These are phyloP conservation scores for Characodon lateralis DNA, from an alignment of 2,797 vertebrate genomes.

Conservation along the genomic window DNA sequence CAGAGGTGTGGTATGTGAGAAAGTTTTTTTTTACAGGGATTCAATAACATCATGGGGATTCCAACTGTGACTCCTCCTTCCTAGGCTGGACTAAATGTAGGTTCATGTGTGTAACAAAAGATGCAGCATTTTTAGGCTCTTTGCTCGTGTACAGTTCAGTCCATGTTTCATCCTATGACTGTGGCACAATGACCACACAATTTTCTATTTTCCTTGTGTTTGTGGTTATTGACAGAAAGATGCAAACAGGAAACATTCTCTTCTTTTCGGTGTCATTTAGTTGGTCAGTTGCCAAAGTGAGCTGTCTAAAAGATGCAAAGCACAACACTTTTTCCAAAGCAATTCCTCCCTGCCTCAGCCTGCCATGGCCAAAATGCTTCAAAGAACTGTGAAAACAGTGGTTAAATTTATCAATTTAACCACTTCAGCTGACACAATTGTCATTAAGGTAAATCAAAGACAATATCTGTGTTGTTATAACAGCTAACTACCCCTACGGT, in stretches of 20 bases:
- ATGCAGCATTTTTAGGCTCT: too few relatives aligned
- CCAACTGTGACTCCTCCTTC: too few relatives aligned
- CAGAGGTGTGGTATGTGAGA: too few relatives aligned
- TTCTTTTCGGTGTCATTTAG: constrained; percentile 31
- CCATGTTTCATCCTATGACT: too few relatives aligned
- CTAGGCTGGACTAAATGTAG: too few relatives aligned
- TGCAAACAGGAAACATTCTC: constrained; percentile 21
- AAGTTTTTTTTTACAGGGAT: too few relatives aligned
- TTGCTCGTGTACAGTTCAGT: too few relatives aligned
- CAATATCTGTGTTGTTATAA: not conserved
- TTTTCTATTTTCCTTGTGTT: constrained; percentile 18
- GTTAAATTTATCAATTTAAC: not conserved
- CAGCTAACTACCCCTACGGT: not conserved
- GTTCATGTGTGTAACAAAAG: too few relatives aligned
- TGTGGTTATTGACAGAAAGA: constrained; percentile 36
- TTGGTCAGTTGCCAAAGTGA: constrained; percentile 45
- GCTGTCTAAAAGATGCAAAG: constrained; percentile 36
- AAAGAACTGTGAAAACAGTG: constrained; percentile 30
- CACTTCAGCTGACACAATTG: not conserved
- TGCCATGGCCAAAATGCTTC: constrained; percentile 13
- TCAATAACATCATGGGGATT: too few relatives aligned
- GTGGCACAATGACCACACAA: not conserved
- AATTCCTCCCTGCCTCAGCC: constrained; percentile 10
- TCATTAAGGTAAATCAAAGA: not conserved
- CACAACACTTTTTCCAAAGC: constrained; percentile 34